Evolutionary conservation across 2,888 invertebrate species (phyloP).

Genomic region (Stegophylla sp.): DNA sequence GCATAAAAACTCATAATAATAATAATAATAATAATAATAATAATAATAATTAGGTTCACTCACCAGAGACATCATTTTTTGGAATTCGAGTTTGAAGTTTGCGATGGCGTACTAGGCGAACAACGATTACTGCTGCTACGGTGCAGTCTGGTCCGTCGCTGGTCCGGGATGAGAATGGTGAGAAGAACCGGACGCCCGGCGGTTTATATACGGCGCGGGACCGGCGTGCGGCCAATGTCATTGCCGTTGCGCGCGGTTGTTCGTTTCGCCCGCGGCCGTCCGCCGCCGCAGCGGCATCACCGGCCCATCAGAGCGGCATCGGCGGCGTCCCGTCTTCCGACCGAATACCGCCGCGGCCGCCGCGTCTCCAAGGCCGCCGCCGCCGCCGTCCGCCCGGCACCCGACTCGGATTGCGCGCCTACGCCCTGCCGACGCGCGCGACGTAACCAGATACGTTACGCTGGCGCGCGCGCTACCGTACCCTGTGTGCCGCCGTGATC

Average conservation of each 20-base stretch:
- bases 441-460: too few species aligned
- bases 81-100: constrained; percentile 58
- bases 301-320: too few species aligned
- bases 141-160: constrained; percentile 11
- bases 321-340: constrained; percentile 1
- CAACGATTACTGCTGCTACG: constrained; percentile 12
- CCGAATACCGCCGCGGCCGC: constrained; percentile 3
- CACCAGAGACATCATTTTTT: constrained; percentile 41
- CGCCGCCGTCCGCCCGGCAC: neutral
- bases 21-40: too few species aligned
- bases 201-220: constrained; percentile 49
- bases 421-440: too few species aligned
- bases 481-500: too few species aligned
- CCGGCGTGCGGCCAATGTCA: constrained; percentile 58
- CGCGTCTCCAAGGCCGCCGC: too few species aligned
- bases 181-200: constrained; percentile 60
- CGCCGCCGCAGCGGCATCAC: neutral
- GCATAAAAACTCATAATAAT: too few species aligned
- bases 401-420: neutral
- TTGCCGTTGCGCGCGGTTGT: constrained; percentile 50
- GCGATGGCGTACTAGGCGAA: constrained; percentile 33
- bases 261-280: constrained; percentile 25
- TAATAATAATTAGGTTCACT: too few species aligned
- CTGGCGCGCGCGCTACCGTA: too few species aligned
- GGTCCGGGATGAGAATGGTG: constrained; percentile 59